Conservation (phyloP, 2,113 vertebrate genomes). For the Typhlomys cinereus region DNA sequence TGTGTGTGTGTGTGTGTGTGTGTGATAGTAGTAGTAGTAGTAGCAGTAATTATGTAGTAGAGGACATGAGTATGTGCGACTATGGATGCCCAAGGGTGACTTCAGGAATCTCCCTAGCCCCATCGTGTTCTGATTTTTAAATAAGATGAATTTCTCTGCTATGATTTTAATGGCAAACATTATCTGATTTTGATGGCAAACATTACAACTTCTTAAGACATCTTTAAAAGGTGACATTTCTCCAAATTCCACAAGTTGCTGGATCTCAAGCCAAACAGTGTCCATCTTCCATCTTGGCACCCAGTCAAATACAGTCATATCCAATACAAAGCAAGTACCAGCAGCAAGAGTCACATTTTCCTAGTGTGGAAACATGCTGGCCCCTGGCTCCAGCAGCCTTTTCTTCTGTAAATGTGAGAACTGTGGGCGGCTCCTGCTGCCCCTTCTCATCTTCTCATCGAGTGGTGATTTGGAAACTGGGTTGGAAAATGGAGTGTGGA, state of each 20-base stretch:
- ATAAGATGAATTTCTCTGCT: conserved; percentile 23
- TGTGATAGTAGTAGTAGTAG: no score
- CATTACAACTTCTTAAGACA: not conserved
- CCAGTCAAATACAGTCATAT: not conserved
- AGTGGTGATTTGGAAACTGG: not conserved
- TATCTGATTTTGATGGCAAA: conserved; percentile 12
- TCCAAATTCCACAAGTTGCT: not conserved
- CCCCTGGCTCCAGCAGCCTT: not conserved
- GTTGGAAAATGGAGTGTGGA: no score
- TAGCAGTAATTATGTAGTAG: no score
- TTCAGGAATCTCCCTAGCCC: no score
- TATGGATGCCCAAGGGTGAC: no score
- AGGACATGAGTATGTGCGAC: no score
- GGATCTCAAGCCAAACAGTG: not conserved
- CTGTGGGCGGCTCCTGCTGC: not conserved
- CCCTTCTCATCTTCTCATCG: not conserved
- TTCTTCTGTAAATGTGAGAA: not conserved
- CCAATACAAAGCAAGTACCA: not conserved
- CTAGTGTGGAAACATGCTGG: not conserved
- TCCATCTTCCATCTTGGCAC: not conserved
- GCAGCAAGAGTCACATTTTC: conserved; percentile 8
- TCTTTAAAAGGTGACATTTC: not conserved
- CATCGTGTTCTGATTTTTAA: conserved; percentile 26
- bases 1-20: no score
- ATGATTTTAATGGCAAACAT: not conserved